phyloP scores from a whole-genome alignment of 2,113 vertebrate genomes.

The Gobio gobio region DNA sequence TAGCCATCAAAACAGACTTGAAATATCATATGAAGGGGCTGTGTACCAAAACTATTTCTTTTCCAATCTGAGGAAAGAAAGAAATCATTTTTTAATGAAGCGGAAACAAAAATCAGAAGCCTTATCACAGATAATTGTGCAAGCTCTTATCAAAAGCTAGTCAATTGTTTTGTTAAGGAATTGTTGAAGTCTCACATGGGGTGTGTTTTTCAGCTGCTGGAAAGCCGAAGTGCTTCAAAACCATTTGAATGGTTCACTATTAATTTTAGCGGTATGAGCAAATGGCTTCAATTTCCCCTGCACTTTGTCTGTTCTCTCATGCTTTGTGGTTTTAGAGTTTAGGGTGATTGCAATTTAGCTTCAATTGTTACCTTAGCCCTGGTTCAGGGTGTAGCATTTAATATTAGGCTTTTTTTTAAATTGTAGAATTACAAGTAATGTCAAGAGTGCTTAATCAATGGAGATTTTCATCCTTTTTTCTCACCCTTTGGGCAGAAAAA shows the following conservation, averaged over 20 bases:
- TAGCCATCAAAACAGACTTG: neutral
- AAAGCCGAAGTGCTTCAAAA: slow-evolving; percentile 7
- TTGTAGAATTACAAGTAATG: slow-evolving; percentile 12
- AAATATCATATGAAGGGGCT: neutral
- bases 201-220: slow-evolving; percentile 35
- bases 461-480: neutral
- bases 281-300: slow-evolving; percentile 7
- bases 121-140: slow-evolving; percentile 36
- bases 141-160: slow-evolving; percentile 22
- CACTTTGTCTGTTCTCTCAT: slow-evolving; percentile 7
- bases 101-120: too few species aligned
- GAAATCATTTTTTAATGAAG: too few species aligned
- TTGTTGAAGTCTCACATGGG: slow-evolving; percentile 24
- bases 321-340: slow-evolving; percentile 41
- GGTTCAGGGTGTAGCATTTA: slow-evolving; percentile 25
- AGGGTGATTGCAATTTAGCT: slow-evolving; percentile 48
- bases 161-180: slow-evolving; percentile 20
- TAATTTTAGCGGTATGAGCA: slow-evolving; percentile 27
- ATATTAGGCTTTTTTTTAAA: slow-evolving; percentile 7
- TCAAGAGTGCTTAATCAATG: slow-evolving; percentile 37
- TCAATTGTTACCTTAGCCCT: slow-evolving; percentile 43
- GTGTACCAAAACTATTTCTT: neutral
- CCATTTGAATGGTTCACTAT: slow-evolving; percentile 20
- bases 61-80: slow-evolving; percentile 5
- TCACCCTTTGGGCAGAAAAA: neutral